These are phyloP conservation scores for Andrena hattorfiana DNA, from an alignment of 2,888 invertebrate species.

Conservation along the genomic window DNA sequence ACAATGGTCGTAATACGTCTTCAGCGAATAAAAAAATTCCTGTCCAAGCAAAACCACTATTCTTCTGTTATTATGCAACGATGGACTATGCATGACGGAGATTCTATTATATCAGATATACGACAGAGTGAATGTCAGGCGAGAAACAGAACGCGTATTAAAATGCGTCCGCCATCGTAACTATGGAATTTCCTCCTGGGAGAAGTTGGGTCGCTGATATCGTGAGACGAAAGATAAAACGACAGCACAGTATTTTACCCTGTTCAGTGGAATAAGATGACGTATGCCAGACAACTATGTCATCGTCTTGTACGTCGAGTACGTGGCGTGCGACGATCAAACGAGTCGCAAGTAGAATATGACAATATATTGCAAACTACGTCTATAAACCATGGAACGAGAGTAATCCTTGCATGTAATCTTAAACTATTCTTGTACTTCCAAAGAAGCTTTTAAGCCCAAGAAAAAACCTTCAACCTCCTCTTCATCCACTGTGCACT, in stretches of 20 bases:
- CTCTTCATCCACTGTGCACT: too few species aligned
- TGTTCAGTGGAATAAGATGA: conserved; percentile 3
- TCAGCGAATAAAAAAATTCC: not conserved
- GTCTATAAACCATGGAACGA: not conserved
- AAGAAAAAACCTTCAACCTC: too few species aligned
- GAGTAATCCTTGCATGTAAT: not conserved
- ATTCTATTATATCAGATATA: conserved; percentile 23
- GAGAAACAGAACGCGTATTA: not conserved
- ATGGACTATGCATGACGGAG: not conserved
- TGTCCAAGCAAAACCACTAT: not conserved
- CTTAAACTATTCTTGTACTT: not conserved
- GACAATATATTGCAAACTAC: not conserved
- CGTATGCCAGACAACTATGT: conserved; percentile 1
- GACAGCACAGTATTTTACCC: not conserved
- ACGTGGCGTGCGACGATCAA: not conserved
- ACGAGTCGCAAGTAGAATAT: conserved; percentile 22
- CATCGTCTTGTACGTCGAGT: not conserved
- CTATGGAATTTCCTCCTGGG: not conserved
- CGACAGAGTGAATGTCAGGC: conserved; percentile 10
- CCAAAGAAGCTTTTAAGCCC: not conserved
- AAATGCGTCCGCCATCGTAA: not conserved
- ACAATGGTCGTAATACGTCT: not conserved
- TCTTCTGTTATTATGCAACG: not conserved
- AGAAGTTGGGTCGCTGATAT: not conserved
- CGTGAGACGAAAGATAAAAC: not conserved